A percentile compares a stretch with the other conserved stretches of the same genome.
Evolutionary conservation across 2,113 vertebrate genomes (phyloP).

Genomic region (Hydrolagus affinis): DNA sequence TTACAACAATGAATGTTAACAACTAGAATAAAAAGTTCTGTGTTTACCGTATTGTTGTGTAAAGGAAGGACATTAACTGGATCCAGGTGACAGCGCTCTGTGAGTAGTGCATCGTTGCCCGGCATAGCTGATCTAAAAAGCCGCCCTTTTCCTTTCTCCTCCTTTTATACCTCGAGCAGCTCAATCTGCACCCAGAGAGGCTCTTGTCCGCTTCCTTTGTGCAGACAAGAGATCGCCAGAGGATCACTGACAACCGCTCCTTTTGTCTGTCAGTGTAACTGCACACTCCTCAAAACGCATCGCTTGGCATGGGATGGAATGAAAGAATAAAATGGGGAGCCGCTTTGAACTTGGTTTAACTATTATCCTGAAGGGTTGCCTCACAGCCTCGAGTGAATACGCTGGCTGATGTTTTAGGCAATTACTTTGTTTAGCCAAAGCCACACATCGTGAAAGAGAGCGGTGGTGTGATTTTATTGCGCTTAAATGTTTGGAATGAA

Average conservation of each 20-base stretch:
- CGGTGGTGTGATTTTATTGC: not conserved
- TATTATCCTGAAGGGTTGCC: conserved; percentile 13
- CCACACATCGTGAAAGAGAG: not conserved
- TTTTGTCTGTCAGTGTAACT: too few species aligned
- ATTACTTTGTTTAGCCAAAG: conserved; percentile 11
- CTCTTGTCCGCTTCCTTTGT: not conserved
- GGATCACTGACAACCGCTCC: not conserved
- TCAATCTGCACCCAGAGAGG: not conserved
- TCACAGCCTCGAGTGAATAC: not conserved
- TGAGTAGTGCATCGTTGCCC: not conserved
- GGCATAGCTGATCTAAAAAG: conserved; percentile 1
- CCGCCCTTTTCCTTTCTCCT: not conserved
- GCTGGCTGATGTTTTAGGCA: not conserved
- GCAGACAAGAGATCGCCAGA: not conserved
- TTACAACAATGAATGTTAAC: not conserved
- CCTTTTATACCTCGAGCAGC: not conserved
- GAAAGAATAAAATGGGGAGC: not conserved
- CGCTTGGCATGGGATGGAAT: conserved; percentile 4
- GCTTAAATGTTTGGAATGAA: not conserved
- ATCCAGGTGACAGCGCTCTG: conserved; percentile 14
- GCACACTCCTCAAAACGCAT: not conserved
- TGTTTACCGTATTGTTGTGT: conserved; percentile 19
- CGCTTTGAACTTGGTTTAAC: conserved; percentile 10
- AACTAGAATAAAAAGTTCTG: not conserved
- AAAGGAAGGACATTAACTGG: not conserved